These are phyloP conservation scores for Pocillopora grandis DNA, from an alignment of 92 coral and sea anemone genomes.

Conservation along the genomic window DNA sequence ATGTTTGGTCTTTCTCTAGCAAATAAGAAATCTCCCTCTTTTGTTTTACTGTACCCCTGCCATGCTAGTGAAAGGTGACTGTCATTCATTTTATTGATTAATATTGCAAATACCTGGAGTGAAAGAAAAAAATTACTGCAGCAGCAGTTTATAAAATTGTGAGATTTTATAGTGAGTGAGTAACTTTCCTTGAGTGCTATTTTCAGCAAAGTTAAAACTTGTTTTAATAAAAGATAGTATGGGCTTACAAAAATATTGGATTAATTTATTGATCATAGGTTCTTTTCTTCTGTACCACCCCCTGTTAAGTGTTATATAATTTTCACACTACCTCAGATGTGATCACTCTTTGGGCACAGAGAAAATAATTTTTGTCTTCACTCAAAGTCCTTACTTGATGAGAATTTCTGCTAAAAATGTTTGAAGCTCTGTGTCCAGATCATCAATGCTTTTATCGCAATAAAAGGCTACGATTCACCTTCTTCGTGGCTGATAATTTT, in stretches of 20 bases:
- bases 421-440: background rate
- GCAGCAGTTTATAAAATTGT: background rate
- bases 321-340: background rate
- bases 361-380: background rate
- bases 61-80: background rate
- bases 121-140: background rate
- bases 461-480: background rate
- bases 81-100: background rate
- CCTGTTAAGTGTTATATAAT: background rate
- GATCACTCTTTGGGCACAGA: background rate
- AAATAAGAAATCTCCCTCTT: background rate
- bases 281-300: background rate
- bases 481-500: background rate
- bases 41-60: constrained; percentile 1
- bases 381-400: background rate
- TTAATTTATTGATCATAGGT: background rate
- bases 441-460: background rate
- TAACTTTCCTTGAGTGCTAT: background rate
- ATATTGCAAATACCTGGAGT: background rate
- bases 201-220: background rate
- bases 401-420: background rate
- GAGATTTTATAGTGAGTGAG: background rate
- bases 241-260: background rate
- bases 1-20: constrained; percentile 2
- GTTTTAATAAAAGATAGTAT: background rate